Conservation (phyloP, 2,113 vertebrate species). For the Sigmodon hispidus region DNA sequence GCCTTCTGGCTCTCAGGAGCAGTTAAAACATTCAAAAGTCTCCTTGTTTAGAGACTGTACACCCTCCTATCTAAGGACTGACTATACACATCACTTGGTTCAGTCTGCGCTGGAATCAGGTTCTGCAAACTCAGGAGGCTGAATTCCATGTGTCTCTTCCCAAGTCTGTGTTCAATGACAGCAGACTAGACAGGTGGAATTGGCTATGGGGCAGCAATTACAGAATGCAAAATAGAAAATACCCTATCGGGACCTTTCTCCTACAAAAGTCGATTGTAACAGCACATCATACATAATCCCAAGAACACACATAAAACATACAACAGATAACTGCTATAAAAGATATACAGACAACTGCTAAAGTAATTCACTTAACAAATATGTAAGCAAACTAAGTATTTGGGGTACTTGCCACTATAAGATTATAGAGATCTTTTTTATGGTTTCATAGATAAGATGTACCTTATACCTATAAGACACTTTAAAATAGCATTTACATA, state of each 20-base stretch:
- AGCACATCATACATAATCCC: slow-evolving; percentile 6
- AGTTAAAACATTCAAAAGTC: neutral
- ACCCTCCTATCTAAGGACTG: neutral
- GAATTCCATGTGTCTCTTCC: neutral
- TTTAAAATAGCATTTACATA: slow-evolving; percentile 9
- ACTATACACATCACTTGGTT: neutral
- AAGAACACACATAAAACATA: neutral
- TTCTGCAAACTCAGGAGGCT: neutral
- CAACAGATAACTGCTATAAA: neutral
- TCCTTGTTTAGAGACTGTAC: neutral
- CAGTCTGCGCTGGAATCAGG: neutral
- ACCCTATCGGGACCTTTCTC: neutral
- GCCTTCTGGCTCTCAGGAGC: slow-evolving; percentile 9
- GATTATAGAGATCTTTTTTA: slow-evolving; percentile 4
- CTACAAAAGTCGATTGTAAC: neutral
- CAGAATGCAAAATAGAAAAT: slow-evolving; percentile 14
- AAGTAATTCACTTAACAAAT: slow-evolving; percentile 52
- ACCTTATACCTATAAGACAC: neutral
- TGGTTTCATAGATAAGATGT: slow-evolving; percentile 48
- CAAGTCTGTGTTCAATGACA: neutral
- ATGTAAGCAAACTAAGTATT: slow-evolving; percentile 39
- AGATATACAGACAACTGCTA: neutral
- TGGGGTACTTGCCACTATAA: neutral
- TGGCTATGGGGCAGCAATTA: neutral
- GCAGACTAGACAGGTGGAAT: neutral